phyloP scores from a whole-genome alignment of 2,888 invertebrate genomes.

The Xanthorhoe spadicearia region DNA sequence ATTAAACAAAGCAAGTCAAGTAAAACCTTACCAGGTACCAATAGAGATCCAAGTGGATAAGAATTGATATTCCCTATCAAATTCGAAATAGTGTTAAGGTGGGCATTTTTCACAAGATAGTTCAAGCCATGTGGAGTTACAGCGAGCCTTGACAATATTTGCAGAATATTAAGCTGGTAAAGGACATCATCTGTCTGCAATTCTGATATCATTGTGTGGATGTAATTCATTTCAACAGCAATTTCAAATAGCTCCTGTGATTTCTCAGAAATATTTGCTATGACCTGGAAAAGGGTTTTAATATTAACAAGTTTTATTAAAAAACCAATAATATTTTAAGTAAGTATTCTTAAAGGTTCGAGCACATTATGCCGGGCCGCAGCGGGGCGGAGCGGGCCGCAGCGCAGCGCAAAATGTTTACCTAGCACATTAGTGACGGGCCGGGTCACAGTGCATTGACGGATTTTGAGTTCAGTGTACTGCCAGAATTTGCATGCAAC shows the following conservation, averaged over 20 bases:
- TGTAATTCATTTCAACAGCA: conserved; percentile 86
- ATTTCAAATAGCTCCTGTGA: conserved; percentile 85
- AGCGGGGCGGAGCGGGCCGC: no score
- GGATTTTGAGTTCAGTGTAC: no score
- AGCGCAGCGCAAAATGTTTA: no score
- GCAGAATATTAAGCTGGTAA: conserved; percentile 91
- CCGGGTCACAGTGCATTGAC: no score
- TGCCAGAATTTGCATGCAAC: no score
- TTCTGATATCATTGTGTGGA: conserved; percentile 88
- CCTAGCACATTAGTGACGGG: no score
- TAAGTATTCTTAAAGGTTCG: no score
- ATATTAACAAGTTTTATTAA: not conserved
- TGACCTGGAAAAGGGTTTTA: conserved; percentile 73
- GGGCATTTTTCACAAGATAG: conserved; percentile 88
- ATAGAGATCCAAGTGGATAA: conserved; percentile 86
- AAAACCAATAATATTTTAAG: no score
- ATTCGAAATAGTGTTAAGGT: conserved; percentile 86
- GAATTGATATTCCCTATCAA: conserved; percentile 85
- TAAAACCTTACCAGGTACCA: conserved; percentile 87
- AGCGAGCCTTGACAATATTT: conserved; percentile 90
- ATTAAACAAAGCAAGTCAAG: not conserved
- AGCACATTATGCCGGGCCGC: no score
- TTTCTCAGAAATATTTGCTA: conserved; percentile 86
- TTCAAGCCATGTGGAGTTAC: conserved; percentile 88
- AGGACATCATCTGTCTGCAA: conserved; percentile 89